phyloP scores from a whole-genome alignment of 2,888 invertebrate species.

The Alsophila aescularia region DNA sequence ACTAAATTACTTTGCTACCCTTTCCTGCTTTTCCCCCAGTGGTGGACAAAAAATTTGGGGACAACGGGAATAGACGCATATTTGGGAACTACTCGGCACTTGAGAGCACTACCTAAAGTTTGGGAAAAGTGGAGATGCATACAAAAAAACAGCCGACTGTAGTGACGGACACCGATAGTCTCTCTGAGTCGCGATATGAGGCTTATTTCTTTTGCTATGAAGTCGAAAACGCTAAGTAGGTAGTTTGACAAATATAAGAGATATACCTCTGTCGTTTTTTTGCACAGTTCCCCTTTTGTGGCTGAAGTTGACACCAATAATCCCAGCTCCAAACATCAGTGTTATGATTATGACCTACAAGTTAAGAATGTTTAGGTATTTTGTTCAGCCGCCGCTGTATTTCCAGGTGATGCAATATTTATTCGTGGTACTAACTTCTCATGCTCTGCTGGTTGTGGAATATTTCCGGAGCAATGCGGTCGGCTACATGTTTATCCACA shows the following conservation, averaged over 20 bases:
- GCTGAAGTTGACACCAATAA: slow-evolving; percentile 63
- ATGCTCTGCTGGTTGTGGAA: slow-evolving; percentile 27
- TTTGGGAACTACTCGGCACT: no score
- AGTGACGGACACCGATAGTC: no score
- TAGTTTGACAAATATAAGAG: slow-evolving; percentile 21
- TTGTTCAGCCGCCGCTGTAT: neutral
- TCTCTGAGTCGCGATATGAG: no score
- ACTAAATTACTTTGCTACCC: no score
- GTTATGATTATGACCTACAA: slow-evolving; percentile 40
- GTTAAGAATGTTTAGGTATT: slow-evolving; percentile 2
- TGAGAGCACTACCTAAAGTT: no score
- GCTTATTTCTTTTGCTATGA: no score
- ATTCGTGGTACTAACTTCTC: slow-evolving; percentile 37
- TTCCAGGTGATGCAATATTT: neutral
- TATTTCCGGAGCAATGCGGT: slow-evolving; percentile 35
- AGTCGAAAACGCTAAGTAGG: no score
- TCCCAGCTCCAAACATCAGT: slow-evolving; percentile 62
- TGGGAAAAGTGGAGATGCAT: no score
- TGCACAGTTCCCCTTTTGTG: slow-evolving; percentile 52
- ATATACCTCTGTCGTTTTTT: slow-evolving; percentile 39
- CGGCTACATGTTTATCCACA: slow-evolving; percentile 29
- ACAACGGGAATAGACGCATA: no score
- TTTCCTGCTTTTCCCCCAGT: no score
- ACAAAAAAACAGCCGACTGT: no score
- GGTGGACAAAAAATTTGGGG: no score